A percentile compares a stretch with the other conserved stretches of the same genome.
phyloP scores from a whole-genome alignment of 2,888 invertebrate species.

The Blastobasis lacticolella region DNA sequence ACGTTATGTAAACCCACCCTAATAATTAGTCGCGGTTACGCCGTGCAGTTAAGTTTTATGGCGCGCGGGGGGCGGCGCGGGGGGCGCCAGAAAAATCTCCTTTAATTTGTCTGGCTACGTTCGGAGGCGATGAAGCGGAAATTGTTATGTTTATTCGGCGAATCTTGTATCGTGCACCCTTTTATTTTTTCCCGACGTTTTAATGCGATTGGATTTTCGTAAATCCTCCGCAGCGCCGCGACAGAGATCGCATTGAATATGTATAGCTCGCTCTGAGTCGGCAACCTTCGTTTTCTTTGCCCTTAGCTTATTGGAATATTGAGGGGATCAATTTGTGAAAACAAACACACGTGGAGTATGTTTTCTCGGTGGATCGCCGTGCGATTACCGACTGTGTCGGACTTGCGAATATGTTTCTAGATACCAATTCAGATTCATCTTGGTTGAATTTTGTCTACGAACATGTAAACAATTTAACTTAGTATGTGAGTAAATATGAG shows the following conservation, averaged over 20 bases:
- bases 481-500: too few species aligned
- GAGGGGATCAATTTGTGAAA: constrained; percentile 12
- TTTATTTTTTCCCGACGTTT: constrained; percentile 52
- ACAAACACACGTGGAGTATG: too few species aligned
- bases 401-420: too few species aligned
- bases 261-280: constrained; percentile 40
- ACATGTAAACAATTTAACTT: too few species aligned
- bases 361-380: too few species aligned
- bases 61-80: constrained; percentile 45
- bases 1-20: constrained; percentile 73
- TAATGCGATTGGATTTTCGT: constrained; percentile 59
- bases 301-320: constrained; percentile 23
- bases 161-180: constrained; percentile 49
- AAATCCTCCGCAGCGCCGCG: constrained; percentile 31
- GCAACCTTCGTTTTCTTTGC: constrained; percentile 37
- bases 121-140: constrained; percentile 59
- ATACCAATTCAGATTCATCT: too few species aligned
- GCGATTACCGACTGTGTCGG: too few species aligned
- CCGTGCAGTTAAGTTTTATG: constrained; percentile 70
- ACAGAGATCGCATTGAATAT: constrained; percentile 49
- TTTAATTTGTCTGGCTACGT: constrained; percentile 63
- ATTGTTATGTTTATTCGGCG: constrained; percentile 62
- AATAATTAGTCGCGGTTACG: constrained; percentile 72
- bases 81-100: constrained; percentile 60
- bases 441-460: too few species aligned